Percentiles rank a stretch among this genome's conserved stretches.
Conservation (phyloP, 2,797 vertebrate species). For the Myoxocephalus aenaeus region DNA sequence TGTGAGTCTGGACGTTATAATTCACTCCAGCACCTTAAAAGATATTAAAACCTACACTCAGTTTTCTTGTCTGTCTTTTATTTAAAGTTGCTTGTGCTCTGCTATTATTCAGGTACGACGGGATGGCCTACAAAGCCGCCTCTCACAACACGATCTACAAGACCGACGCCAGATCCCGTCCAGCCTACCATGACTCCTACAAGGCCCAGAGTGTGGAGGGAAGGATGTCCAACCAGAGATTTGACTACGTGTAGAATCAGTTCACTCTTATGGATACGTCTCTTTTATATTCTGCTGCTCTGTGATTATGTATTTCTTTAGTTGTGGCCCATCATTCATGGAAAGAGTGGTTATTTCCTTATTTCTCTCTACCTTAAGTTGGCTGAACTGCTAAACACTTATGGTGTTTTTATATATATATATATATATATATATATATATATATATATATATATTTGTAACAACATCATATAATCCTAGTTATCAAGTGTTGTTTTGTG, state of each 20-base stretch:
- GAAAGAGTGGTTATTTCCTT: slow-evolving; percentile 5
- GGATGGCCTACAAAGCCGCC: slow-evolving; percentile 86
- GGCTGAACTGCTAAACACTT: neutral
- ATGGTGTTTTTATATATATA: slow-evolving; percentile 2
- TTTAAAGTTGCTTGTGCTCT: neutral
- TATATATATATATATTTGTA: neutral
- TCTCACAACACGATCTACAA: slow-evolving; percentile 86
- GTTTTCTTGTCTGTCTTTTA: neutral
- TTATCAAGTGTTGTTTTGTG: slow-evolving; percentile 6
- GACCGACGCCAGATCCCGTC: slow-evolving; percentile 65
- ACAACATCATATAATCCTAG: slow-evolving; percentile 2
- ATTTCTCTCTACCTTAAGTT: slow-evolving; percentile 19
- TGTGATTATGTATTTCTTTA: slow-evolving; percentile 6
- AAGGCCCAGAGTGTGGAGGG: slow-evolving; percentile 83
- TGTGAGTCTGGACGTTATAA: neutral
- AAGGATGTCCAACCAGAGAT: slow-evolving; percentile 85
- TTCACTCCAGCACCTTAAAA: neutral
- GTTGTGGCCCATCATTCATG: slow-evolving; percentile 4
- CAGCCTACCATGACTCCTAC: slow-evolving; percentile 80
- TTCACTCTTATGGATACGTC: neutral
- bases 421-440: no score
- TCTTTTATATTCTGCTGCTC: slow-evolving; percentile 9
- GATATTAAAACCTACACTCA: neutral
- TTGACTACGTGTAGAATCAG: slow-evolving; percentile 88
- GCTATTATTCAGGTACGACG: slow-evolving; percentile 83